These are phyloP conservation scores for Meghimatium bilineatum DNA, from an alignment of 2,888 invertebrate species.

Conservation along the genomic window DNA sequence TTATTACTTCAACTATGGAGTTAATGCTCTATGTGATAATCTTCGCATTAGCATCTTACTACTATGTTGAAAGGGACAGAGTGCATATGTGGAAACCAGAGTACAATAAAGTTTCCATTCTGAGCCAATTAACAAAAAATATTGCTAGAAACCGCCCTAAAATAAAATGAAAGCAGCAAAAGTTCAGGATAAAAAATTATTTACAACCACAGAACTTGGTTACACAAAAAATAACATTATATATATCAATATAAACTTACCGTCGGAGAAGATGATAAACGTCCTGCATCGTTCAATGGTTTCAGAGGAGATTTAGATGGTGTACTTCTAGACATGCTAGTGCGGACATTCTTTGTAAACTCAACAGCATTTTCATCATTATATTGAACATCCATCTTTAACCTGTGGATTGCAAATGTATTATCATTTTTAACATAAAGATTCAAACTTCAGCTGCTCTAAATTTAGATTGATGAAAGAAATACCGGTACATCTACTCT, in stretches of 20 bases:
- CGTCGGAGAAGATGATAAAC: neutral
- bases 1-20: too few relatives aligned
- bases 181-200: too few relatives aligned
- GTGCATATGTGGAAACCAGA: too few relatives aligned
- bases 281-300: slow-evolving; percentile 31
- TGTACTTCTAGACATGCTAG: neutral
- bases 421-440: neutral
- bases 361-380: slow-evolving; percentile 24
- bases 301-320: slow-evolving; percentile 28
- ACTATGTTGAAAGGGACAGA: too few relatives aligned
- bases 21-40: too few relatives aligned
- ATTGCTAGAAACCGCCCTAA: too few relatives aligned
- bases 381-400: slow-evolving; percentile 1
- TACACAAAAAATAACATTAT: too few relatives aligned
- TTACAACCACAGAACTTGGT: too few relatives aligned
- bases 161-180: too few relatives aligned
- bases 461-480: neutral
- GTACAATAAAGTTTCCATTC: too few relatives aligned
- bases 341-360: neutral
- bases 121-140: too few relatives aligned
- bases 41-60: too few relatives aligned
- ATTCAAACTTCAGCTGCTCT: neutral
- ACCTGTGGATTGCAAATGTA: neutral
- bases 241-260: slow-evolving; percentile 5
- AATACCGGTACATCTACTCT: neutral